These are phyloP conservation scores for Procambarus clarkii DNA, from an alignment of 1,140 invertebrate genomes.

Conservation along the genomic window DNA sequence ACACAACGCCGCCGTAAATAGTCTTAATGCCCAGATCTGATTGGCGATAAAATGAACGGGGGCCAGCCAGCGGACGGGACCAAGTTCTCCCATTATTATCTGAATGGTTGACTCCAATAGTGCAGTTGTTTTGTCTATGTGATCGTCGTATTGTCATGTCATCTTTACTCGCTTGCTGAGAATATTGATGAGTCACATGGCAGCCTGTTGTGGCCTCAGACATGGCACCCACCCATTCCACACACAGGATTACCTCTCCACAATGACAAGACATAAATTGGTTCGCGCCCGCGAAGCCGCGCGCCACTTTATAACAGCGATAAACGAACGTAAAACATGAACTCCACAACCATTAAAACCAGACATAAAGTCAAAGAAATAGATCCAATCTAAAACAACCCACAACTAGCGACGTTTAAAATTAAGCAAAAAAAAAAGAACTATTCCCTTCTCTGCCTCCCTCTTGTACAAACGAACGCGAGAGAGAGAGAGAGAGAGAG, in stretches of 20 bases:
- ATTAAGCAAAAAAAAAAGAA: not conserved
- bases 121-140: conserved; percentile 5
- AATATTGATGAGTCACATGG: not conserved
- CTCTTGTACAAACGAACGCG: too few species aligned
- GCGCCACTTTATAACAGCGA: conserved; percentile 33
- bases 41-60: conserved; percentile 41
- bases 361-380: conserved; percentile 47
- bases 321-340: conserved; percentile 41
- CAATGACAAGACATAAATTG: conserved; percentile 31
- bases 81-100: conserved; percentile 25
- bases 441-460: not conserved
- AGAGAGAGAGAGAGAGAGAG: not conserved
- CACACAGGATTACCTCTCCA: not conserved
- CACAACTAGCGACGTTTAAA: conserved; percentile 21
- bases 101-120: not conserved
- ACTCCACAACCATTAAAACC: conserved; percentile 47
- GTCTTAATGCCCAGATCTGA: conserved; percentile 52
- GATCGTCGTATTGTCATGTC: conserved; percentile 20
- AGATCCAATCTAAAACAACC: conserved; percentile 29
- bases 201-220: not conserved
- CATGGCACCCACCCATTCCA: not conserved
- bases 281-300: conserved; percentile 30
- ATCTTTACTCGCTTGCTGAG: conserved; percentile 26
- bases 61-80: not conserved
- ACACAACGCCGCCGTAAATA: conserved; percentile 56